phyloP scores from a whole-genome alignment of 2,888 invertebrate species.

The Dicranocentrus wangi region DNA sequence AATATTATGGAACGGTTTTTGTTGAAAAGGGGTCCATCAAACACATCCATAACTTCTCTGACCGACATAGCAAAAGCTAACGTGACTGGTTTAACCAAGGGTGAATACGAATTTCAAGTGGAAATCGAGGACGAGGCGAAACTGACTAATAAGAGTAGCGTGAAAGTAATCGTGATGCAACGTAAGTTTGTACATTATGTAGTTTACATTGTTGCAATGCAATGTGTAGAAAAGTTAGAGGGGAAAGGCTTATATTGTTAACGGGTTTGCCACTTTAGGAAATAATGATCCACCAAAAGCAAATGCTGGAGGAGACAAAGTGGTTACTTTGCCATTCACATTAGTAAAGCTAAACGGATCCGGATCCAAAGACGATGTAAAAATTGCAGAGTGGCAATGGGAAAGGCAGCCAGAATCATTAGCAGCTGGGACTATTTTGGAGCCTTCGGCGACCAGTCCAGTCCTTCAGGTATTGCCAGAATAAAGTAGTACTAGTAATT shows the following conservation, averaged over 20 bases:
- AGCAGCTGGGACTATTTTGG: constrained; percentile 88
- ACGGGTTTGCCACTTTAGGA: too few species aligned
- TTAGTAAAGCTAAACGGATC: constrained; percentile 87
- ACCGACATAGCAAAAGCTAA: constrained; percentile 83
- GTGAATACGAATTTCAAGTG: constrained; percentile 86
- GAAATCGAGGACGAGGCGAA: constrained; percentile 90
- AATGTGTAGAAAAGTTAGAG: too few species aligned
- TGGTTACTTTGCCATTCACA: constrained; percentile 88
- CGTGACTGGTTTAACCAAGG: constrained; percentile 87
- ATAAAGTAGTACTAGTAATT: neutral
- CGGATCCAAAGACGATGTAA: constrained; percentile 86
- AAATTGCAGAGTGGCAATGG: constrained; percentile 90
- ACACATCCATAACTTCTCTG: constrained; percentile 74
- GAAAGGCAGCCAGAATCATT: constrained; percentile 83
- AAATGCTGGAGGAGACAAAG: constrained; percentile 77
- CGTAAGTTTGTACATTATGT: constrained; percentile 84
- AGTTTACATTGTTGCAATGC: too few species aligned
- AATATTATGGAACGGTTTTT: too few species aligned
- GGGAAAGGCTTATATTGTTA: neutral
- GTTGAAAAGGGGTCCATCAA: constrained; percentile 79
- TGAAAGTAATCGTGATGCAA: constrained; percentile 80
- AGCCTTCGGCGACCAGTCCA: constrained; percentile 84
- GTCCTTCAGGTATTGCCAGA: constrained; percentile 80
- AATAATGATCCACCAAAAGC: constrained; percentile 88
- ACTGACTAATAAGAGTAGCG: constrained; percentile 84